These are phyloP conservation scores for Monoplex corrugatus DNA, from an alignment of 2,888 invertebrate species.

Conservation along the genomic window DNA sequence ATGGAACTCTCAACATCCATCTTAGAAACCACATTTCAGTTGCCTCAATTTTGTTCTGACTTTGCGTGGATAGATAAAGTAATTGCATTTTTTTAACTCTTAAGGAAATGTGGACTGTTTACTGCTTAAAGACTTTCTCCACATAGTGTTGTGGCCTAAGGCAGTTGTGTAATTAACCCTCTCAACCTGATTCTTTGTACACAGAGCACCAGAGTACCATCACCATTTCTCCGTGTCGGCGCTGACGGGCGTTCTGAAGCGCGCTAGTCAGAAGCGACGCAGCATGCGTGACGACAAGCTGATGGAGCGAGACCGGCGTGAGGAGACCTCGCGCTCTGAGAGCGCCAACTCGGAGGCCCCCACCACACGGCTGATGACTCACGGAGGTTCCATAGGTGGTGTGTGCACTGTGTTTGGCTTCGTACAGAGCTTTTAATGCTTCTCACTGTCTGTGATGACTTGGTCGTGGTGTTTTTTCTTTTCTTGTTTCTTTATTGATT, in stretches of 20 bases:
- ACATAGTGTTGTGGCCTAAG: too few relatives aligned
- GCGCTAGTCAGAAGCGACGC: slow-evolving; percentile 73
- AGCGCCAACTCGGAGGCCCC: slow-evolving; percentile 76
- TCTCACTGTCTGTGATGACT: background rate
- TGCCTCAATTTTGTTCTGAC: too few relatives aligned
- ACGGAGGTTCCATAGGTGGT: slow-evolving; percentile 11
- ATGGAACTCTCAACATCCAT: too few relatives aligned
- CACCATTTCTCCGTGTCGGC: slow-evolving; percentile 77
- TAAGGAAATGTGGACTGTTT: too few relatives aligned
- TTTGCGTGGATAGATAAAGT: too few relatives aligned
- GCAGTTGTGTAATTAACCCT: too few relatives aligned
- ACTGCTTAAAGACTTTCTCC: too few relatives aligned
- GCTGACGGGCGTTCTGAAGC: slow-evolving; percentile 74
- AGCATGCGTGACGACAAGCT: slow-evolving; percentile 73
- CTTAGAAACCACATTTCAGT: too few relatives aligned
- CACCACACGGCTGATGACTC: slow-evolving; percentile 60
- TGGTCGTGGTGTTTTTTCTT: background rate
- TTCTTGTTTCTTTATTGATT: background rate
- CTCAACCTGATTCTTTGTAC: too few relatives aligned
- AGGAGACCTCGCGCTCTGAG: slow-evolving; percentile 76
- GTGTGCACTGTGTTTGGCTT: background rate
- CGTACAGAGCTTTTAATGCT: too few relatives aligned
- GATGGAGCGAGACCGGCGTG: slow-evolving; percentile 67
- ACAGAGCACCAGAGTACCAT: slow-evolving; percentile 74
- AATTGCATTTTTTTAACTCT: too few relatives aligned